A percentile compares a stretch with the other conserved stretches of the same genome.
phyloP scores from a whole-genome alignment of 1,140 invertebrate genomes.

The Radopholus similis region DNA sequence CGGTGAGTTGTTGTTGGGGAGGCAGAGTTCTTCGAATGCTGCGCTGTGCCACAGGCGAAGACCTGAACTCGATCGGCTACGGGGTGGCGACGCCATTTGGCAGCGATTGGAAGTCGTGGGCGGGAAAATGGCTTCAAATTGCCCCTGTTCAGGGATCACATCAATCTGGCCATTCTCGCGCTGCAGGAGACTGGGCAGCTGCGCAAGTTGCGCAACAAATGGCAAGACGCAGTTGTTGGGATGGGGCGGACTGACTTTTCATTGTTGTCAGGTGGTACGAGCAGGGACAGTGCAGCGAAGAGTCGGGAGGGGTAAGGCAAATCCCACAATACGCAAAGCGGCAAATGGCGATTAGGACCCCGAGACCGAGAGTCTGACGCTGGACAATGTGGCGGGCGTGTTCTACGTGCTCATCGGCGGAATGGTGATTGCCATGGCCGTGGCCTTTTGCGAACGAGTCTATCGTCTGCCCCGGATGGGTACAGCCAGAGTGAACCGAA shows the following conservation, averaged over 20 bases:
- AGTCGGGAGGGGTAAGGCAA: conserved; percentile 24
- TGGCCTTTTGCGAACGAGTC: no score
- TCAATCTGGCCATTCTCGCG: conserved; percentile 68
- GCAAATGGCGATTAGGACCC: conserved; percentile 37
- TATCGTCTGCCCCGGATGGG: no score
- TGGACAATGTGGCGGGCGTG: conserved; percentile 94
- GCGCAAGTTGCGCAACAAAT: conserved; percentile 82
- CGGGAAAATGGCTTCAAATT: neutral
- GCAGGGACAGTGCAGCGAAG: conserved; percentile 62
- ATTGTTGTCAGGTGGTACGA: conserved; percentile 95
- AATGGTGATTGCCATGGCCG: no score
- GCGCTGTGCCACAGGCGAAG: conserved; percentile 55
- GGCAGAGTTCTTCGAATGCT: no score
- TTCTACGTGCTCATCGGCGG: conserved; percentile 97
- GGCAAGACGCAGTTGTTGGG: no score
- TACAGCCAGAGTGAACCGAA: no score
- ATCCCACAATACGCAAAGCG: neutral
- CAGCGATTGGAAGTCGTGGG: conserved; percentile 55
- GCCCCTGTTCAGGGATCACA: neutral
- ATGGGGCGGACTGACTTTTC: no score
- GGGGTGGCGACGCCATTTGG: conserved; percentile 60
- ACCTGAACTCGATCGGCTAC: conserved; percentile 62
- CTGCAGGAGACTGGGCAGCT: conserved; percentile 87
- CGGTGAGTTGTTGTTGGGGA: no score
- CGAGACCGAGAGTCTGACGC: conserved; percentile 67